Percentiles rank a stretch among this genome's conserved stretches.
phyloP scores from a whole-genome alignment of 1,140 invertebrate species.

The Drosophila malerkotliana region DNA sequence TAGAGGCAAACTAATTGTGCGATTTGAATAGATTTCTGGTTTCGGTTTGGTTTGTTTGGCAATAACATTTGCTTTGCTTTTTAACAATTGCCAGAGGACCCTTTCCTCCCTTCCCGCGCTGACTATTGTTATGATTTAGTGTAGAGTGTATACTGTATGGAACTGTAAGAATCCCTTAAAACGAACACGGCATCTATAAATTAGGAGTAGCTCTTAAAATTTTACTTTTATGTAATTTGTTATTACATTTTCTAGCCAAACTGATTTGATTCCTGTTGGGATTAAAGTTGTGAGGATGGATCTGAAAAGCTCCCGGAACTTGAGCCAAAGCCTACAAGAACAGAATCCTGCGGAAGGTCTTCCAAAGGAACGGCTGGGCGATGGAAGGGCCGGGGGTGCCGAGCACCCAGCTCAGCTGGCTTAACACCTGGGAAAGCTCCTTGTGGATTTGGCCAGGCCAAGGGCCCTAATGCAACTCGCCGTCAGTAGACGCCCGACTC shows the following conservation, averaged over 20 bases:
- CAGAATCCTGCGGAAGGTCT: not conserved
- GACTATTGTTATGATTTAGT: not conserved
- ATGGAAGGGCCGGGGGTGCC: not conserved
- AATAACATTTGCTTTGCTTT: constrained; percentile 75
- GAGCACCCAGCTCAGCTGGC: constrained; percentile 40
- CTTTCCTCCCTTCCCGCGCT: not conserved
- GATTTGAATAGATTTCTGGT: constrained; percentile 80
- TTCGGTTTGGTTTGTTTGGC: constrained; percentile 68
- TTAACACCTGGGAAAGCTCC: constrained; percentile 73
- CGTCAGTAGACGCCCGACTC: not conserved
- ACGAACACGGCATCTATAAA: no score
- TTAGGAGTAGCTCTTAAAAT: no score
- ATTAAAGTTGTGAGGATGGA: constrained; percentile 9
- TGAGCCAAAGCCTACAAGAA: constrained; percentile 23
- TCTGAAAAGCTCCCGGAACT: constrained; percentile 8
- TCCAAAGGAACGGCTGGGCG: not conserved
- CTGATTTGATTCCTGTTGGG: not conserved
- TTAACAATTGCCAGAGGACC: constrained; percentile 47
- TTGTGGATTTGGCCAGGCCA: constrained; percentile 66
- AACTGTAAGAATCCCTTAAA: no score
- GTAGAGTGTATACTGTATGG: not conserved
- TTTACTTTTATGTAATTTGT: no score
- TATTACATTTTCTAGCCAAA: no score
- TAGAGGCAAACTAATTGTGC: constrained; percentile 77
- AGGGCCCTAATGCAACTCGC: constrained; percentile 37